Percentiles rank a stretch among this genome's conserved stretches.
Evolutionary conservation across 37 sponge, comb jelly and placozoan species (phyloP).

Genomic region (Geodia barretti): DNA sequence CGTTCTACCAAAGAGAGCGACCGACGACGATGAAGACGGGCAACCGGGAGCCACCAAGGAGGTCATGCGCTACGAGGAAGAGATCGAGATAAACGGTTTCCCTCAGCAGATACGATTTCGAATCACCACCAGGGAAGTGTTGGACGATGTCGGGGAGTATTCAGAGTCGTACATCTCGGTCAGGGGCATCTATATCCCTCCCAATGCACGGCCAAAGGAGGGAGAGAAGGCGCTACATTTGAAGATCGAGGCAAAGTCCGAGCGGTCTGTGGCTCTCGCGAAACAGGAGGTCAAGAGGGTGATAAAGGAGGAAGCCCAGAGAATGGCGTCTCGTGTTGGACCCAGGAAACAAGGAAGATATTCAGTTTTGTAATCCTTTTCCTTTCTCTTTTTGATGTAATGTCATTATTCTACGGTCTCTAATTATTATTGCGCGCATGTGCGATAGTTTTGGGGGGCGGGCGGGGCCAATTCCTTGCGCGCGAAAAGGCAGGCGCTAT

Average conservation of each 20-base stretch:
- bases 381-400: background rate
- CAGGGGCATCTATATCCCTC: constrained; percentile 86
- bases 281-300: constrained; percentile 95
- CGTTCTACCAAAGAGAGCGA: constrained; percentile 25
- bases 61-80: constrained; percentile 75
- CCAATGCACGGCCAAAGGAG: constrained; percentile 67
- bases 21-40: constrained; percentile 11
- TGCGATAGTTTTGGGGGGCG: no score
- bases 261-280: constrained; percentile 84
- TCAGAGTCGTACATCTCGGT: constrained; percentile 91
- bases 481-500: no score
- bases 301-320: constrained; percentile 89
- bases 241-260: constrained; percentile 84
- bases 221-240: constrained; percentile 85
- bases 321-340: constrained; percentile 55
- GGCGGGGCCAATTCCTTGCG: no score
- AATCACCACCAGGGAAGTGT: constrained; percentile 83
- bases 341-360: constrained; percentile 70
- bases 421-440: no score
- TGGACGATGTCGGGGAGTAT: constrained; percentile 89
- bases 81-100: constrained; percentile 95
- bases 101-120: constrained; percentile 94
- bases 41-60: background rate
- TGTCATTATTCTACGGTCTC: background rate
- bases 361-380: constrained; percentile 60